Conservation (phyloP, 53 echinoderm and acorn worm genomes). For the Crossaster papposus region DNA sequence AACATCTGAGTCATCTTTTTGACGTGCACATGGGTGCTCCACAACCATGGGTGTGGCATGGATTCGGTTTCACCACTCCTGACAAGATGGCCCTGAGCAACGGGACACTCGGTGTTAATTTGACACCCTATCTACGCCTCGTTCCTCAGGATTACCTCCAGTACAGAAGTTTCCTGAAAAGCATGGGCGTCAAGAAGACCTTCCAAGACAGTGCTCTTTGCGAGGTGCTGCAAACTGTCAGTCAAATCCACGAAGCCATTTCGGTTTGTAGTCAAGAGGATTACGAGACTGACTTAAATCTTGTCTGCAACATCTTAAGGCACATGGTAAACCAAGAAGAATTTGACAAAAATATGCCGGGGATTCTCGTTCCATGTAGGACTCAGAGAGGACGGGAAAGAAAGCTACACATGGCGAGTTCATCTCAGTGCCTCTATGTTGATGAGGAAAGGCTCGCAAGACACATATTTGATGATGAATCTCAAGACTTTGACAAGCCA, state of each 20-base stretch:
- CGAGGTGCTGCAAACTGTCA: constrained; percentile 13
- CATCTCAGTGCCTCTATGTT: constrained; percentile 36
- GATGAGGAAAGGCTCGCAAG: constrained; percentile 51
- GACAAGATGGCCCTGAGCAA: constrained; percentile 48
- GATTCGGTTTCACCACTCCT: constrained; percentile 62
- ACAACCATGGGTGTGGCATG: constrained; percentile 70
- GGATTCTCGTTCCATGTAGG: constrained; percentile 55
- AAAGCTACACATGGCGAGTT: neutral
- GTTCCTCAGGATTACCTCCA: constrained; percentile 15
- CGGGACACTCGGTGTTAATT: constrained; percentile 34
- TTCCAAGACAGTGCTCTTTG: constrained; percentile 36
- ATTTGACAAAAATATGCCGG: neutral
- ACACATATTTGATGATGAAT: constrained; percentile 6
- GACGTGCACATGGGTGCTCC: neutral
- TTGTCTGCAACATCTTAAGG: constrained; percentile 42
- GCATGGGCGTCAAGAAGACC: constrained; percentile 37
- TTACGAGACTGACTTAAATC: constrained; percentile 25
- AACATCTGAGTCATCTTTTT: constrained; percentile 2
- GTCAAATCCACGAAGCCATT: constrained; percentile 1
- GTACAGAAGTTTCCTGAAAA: neutral
- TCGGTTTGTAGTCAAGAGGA: neutral
- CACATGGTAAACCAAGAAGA: neutral
- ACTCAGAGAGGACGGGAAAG: neutral
- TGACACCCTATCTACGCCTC: constrained; percentile 53
- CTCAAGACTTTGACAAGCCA: neutral